Evolutionary conservation across 2,888 invertebrate species (phyloP).

Genomic region (Mystacides longicornis): DNA sequence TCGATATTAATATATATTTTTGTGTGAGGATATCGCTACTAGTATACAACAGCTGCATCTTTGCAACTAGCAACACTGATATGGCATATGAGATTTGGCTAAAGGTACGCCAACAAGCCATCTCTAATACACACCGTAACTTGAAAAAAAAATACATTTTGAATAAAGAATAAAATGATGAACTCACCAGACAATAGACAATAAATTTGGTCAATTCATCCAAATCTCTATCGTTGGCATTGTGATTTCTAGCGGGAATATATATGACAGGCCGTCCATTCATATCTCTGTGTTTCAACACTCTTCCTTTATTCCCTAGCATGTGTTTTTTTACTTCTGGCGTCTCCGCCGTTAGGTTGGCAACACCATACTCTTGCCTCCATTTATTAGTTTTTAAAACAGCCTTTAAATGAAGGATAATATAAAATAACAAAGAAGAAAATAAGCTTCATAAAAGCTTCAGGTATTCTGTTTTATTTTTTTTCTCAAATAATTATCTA

Average conservation of each 20-base stretch:
- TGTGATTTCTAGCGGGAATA: conserved; percentile 72
- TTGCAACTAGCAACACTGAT: too few relatives aligned
- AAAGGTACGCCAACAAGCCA: too few relatives aligned
- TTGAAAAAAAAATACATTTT: neutral
- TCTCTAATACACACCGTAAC: too few relatives aligned
- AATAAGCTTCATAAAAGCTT: too few relatives aligned
- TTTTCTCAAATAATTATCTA: too few relatives aligned
- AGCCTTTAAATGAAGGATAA: conserved; percentile 48
- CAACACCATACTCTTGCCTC: conserved; percentile 65
- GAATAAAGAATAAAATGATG: neutral
- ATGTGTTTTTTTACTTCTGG: conserved; percentile 51
- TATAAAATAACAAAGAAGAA: too few relatives aligned
- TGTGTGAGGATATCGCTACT: too few relatives aligned
- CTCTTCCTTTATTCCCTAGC: conserved; percentile 55
- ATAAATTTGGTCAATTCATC: conserved; percentile 73
- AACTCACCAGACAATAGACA: conserved; percentile 61
- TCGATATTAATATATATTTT: too few relatives aligned
- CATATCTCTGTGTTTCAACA: conserved; percentile 64
- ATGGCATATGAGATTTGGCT: too few relatives aligned
- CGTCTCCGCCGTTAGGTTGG: conserved; percentile 47
- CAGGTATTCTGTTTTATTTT: too few relatives aligned
- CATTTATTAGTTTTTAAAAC: conserved; percentile 75
- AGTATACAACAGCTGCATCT: too few relatives aligned
- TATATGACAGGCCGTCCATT: conserved; percentile 68
- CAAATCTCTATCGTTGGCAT: conserved; percentile 61